A percentile compares a stretch with the other conserved stretches of the same genome.
phyloP scores from a whole-genome alignment of 2,797 vertebrate genomes.

The Chaunax sp. region DNA sequence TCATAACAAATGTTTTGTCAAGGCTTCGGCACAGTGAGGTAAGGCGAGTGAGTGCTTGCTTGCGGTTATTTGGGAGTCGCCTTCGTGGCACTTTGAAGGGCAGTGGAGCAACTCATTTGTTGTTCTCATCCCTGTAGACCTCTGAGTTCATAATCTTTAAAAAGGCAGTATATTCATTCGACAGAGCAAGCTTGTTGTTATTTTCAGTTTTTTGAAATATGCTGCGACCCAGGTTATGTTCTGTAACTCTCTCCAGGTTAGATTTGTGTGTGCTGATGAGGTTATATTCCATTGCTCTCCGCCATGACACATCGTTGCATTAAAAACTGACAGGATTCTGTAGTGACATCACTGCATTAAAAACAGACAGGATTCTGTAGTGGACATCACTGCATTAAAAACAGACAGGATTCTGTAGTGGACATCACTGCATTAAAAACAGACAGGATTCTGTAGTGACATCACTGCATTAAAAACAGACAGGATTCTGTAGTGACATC shows the following conservation, averaged over 20 bases:
- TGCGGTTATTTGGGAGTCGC: not conserved
- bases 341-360: too few species aligned
- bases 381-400: too few species aligned
- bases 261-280: too few species aligned
- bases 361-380: too few species aligned
- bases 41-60: not conserved
- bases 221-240: not conserved
- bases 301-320: not conserved
- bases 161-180: not conserved
- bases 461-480: too few species aligned
- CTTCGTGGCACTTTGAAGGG: not conserved
- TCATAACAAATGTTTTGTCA: slow-evolving; percentile 4
- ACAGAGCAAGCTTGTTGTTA: not conserved
- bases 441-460: too few species aligned
- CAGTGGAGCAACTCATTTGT: not conserved
- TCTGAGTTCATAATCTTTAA: not conserved
- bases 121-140: not conserved
- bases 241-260: not conserved
- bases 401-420: too few species aligned
- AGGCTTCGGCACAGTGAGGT: not conserved
- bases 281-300: too few species aligned
- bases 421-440: too few species aligned
- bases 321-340: too few species aligned
- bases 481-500: too few species aligned
- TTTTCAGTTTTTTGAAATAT: not conserved